phyloP scores from a whole-genome alignment of 2,113 vertebrate species.

The Ammodytes marinus region DNA sequence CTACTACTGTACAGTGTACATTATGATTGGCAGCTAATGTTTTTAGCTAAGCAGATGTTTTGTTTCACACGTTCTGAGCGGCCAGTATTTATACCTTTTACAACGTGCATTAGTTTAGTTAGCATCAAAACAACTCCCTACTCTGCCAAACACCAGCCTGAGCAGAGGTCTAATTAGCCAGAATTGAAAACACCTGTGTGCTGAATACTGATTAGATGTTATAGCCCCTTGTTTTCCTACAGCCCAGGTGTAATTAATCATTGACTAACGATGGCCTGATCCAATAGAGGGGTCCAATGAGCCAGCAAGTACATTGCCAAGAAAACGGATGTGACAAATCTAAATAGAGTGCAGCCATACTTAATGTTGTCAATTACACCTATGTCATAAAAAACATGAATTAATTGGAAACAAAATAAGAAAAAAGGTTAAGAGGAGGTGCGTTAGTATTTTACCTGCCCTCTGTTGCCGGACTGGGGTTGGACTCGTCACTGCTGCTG shows the following conservation, averaged over 20 bases:
- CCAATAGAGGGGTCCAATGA: background rate
- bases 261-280: background rate
- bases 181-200: background rate
- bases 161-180: background rate
- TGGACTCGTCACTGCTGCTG: constrained; percentile 94
- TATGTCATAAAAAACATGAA: background rate
- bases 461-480: constrained; percentile 91
- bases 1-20: background rate
- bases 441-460: constrained; percentile 86
- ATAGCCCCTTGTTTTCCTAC: background rate
- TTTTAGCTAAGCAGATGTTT: background rate
- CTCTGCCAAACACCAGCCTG: background rate
- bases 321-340: background rate
- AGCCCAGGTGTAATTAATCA: constrained; percentile 6
- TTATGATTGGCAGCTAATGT: background rate
- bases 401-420: background rate
- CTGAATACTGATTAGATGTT: background rate
- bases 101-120: background rate
- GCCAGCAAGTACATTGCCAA: background rate
- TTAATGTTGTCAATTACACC: background rate
- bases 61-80: background rate
- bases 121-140: background rate
- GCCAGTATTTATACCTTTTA: background rate
- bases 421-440: background rate
- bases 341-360: background rate